These are phyloP conservation scores for Leptinotarsa texana DNA, from an alignment of 1,140 invertebrate species.

Conservation along the genomic window DNA sequence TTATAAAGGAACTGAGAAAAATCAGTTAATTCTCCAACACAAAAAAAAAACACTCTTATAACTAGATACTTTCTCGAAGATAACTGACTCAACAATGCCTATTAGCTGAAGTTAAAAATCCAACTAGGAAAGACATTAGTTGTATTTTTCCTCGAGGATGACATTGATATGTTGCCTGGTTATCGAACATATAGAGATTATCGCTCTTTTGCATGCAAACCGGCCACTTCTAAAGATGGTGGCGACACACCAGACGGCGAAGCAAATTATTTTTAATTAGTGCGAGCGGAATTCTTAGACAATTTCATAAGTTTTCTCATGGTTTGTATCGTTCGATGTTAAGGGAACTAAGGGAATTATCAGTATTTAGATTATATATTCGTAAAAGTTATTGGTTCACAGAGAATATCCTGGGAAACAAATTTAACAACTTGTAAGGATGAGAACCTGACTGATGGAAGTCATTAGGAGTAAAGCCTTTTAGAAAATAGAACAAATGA, in stretches of 20 bases:
- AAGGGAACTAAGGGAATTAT: no score
- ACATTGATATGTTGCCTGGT: conserved; percentile 5
- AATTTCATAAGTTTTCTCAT: no score
- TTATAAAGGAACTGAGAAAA: not conserved
- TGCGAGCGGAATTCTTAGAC: not conserved
- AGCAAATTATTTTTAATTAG: conserved; percentile 7
- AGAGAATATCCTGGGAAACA: no score
- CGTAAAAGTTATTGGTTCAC: no score
- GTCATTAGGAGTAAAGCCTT: no score
- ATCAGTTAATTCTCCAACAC: not conserved
- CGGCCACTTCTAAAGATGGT: conserved; percentile 7
- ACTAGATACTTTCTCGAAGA: conserved; percentile 3
- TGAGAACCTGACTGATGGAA: no score
- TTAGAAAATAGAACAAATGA: no score
- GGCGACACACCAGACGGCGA: not conserved
- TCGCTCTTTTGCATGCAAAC: conserved; percentile 7
- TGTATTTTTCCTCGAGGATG: not conserved
- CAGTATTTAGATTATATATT: no score
- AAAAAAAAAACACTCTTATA: not conserved
- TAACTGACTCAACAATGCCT: conserved; percentile 5
- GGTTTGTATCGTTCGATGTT: no score
- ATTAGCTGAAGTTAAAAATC: conserved; percentile 3
- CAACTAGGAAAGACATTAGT: conserved; percentile 6
- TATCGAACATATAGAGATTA: conserved; percentile 6
- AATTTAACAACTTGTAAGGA: no score